Percentiles rank a stretch among this genome's conserved stretches.
These are phyloP conservation scores for Ptyas mucosa DNA, from an alignment of 2,113 vertebrate species.

Conservation along the genomic window DNA sequence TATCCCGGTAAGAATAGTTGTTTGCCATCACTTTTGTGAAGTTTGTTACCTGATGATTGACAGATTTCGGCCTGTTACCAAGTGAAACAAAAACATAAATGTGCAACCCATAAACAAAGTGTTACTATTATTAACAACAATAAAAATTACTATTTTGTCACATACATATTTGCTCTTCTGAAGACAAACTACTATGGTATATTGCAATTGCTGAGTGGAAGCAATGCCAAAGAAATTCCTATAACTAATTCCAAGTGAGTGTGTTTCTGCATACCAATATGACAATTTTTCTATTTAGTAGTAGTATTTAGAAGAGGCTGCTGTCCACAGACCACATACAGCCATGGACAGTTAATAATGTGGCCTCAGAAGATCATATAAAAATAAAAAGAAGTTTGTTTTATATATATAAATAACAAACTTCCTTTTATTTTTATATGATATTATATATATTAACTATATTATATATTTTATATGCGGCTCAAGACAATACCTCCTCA, in stretches of 20 bases:
- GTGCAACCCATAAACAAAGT: not conserved
- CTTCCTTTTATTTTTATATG: no score
- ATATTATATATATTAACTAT: no score
- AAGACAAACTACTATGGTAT: accelerated
- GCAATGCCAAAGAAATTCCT: not conserved
- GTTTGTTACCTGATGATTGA: not conserved
- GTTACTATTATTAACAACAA: not conserved
- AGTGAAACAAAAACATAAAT: not conserved
- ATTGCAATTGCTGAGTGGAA: not conserved
- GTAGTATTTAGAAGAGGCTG: not conserved
- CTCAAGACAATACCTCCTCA: not conserved
- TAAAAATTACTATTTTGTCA: not conserved
- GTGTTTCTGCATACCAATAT: not conserved
- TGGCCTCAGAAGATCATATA: not conserved
- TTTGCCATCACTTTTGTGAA: not conserved
- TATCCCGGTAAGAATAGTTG: not conserved
- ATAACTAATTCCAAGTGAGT: not conserved
- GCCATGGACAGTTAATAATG: not conserved
- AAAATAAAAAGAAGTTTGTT: no score
- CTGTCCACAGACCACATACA: not conserved
- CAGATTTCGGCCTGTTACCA: not conserved
- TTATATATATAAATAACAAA: no score
- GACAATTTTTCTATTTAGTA: not conserved
- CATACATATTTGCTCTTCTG: not conserved
- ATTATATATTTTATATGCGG: no score